Base-by-base conservation (phyloP, 2,113 vertebrate species). In the Chloroceryle aenea region DNA sequence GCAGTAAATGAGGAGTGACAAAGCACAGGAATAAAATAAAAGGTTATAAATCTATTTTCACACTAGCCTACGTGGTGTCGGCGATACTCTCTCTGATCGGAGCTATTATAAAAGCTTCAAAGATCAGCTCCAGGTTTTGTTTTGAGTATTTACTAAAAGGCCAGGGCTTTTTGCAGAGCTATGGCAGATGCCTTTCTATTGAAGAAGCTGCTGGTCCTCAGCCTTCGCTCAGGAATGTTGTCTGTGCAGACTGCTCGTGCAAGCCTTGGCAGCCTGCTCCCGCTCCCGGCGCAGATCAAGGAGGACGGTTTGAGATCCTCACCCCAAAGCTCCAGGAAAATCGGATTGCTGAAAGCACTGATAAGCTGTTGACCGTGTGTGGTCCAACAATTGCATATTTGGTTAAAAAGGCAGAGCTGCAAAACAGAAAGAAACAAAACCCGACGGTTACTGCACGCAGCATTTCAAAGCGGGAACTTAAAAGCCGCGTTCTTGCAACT, bases 1-100 rank as follows among this genome's bases (percentile, higher is more conserved):
- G 90, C 90, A 95, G 88, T 82, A 97, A 96, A 97, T 90, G 90
- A 96, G 83, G 85, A 96, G 61, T 96, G 93, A 94, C 88, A 93
- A 96, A 95, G 86, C 78, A 84, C 61, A 96, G 92, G 94, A 96
- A 90, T 89, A 95, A 95, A 96, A 96, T 92, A 76, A 94, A 94
- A 92, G 76, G 76, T 84, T 96, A 96, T 93, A 86, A 94, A 95
- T 93, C 85, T 93, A 77, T 94, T 95, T 96, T 93, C 96, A 86
- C 83, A 75, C 64, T 56, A 78, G 56, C 56, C 61, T 89, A 81
- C 86, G 80, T 87, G 73, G 30, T 58, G 73, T 26, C 43, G 72
- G 76, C 90, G 90, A 86, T 94, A 75, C 29, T 83, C 96, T 93
- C 95, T 92, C 83, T 93, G 88, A 94, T 93, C 1, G 2, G 27